Base-by-base conservation (phyloP, 30 jellyfish, hydroid and myxozoan genomes). In the Aurelia sp. region DNA sequence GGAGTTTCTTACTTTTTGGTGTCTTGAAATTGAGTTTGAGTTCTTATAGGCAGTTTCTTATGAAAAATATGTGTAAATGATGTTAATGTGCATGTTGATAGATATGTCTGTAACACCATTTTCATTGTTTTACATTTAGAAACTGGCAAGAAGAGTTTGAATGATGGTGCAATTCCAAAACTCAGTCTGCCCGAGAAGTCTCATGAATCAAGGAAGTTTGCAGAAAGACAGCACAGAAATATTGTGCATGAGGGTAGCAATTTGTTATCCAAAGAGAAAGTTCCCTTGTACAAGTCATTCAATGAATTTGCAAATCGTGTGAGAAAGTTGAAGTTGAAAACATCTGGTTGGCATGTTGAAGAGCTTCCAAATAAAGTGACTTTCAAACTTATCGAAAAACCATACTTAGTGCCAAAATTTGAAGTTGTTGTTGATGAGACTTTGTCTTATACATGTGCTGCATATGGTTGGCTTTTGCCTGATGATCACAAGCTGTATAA, bases 401-500 rank as follows among this genome's bases (percentile, higher is more conserved):
- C 80, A 16, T 31, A 16, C 55, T n/a, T 67, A n/a, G 9, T 33
- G 11, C 80, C 80, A 31, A 9, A 67, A 67, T 31, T 17, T 21
- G 80, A 76, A 35, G 61, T 76, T 27, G 57, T 50, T 60, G 85
- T 24, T 19, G 70, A 79, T 79, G 90, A 79, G 44, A 79, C 27
- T 55, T 64, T 63, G 82, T 18, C 66, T 8, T 79, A 63, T 31
- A 79, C 70, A 17, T 79, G 82, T 79, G 71, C 73, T 62, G 57
- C 73, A 5, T 64, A 61, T 79, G 90, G 86, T 17, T 63, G 70
- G 68, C 53, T 65, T 65, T 58, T 79, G 51, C 90, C 90, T 16
- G 83, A 60, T 63, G 69, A 38, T 41, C 82, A 48, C 59, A 18
- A 12, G 5, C 15, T 79, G 69, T 79, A 79, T 19, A 38, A 79